Evolutionary conservation across 2,888 invertebrate species (phyloP).

Genomic region (Perithous albicinctus): DNA sequence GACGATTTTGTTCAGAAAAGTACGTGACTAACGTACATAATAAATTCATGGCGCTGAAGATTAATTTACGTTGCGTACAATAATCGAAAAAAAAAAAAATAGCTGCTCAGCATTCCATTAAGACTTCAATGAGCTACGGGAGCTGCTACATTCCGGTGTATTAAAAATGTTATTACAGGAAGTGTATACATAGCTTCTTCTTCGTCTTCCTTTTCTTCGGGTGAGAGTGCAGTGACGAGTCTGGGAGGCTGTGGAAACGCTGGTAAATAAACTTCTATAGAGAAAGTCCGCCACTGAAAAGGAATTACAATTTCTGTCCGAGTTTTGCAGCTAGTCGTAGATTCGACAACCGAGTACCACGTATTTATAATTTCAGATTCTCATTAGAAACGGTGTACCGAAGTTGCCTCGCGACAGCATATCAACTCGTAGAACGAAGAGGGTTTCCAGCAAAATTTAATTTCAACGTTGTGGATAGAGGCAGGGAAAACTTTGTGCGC

Average conservation of each 20-base stretch:
- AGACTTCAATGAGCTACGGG: constrained; percentile 12
- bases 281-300: constrained; percentile 7
- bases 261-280: constrained; percentile 25
- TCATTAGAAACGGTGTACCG: constrained; percentile 39
- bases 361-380: constrained; percentile 50
- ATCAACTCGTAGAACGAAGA: constrained; percentile 14
- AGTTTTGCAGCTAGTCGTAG: not conserved
- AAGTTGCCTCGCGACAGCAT: constrained; percentile 8
- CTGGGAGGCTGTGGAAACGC: not conserved
- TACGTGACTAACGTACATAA: not conserved
- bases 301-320: constrained; percentile 27
- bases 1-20: constrained; percentile 12
- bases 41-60: constrained; percentile 24
- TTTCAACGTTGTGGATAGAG: constrained; percentile 10
- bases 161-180: constrained; percentile 30
- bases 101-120: constrained; percentile 6
- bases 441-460: constrained; percentile 37
- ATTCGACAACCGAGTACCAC: constrained; percentile 7
- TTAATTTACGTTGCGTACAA: constrained; percentile 49
- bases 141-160: not conserved
- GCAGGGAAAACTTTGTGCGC: constrained; percentile 17
- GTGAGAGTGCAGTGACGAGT: not conserved
- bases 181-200: not conserved
- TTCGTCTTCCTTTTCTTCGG: not conserved
- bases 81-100: not conserved